These are phyloP conservation scores for Chiroxiphia lanceolata DNA, from an alignment of 2,797 vertebrate species.

Conservation along the genomic window DNA sequence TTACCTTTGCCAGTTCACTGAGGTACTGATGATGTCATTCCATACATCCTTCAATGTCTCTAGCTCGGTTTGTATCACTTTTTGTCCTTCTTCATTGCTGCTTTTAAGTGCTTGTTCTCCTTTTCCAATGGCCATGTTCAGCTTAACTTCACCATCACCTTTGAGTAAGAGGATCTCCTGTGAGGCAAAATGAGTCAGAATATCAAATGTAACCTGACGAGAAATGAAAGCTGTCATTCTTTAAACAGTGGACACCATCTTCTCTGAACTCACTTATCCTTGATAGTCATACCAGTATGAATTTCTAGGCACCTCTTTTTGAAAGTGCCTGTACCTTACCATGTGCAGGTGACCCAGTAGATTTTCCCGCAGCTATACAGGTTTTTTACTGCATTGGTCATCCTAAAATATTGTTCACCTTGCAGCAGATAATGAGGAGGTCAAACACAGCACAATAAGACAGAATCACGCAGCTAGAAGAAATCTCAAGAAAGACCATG, in stretches of 20 bases:
- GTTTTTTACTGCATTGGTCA: background rate
- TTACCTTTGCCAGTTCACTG: constrained; percentile 90
- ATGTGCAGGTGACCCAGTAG: background rate
- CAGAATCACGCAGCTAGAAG: background rate
- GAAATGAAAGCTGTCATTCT: background rate
- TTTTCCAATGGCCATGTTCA: constrained; percentile 97
- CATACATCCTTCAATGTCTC: constrained; percentile 87
- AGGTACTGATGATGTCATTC: constrained; percentile 85
- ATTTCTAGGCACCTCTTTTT: background rate
- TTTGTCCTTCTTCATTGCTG: constrained; percentile 86
- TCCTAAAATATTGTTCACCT: background rate
- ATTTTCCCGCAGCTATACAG: background rate
- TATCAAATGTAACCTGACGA: background rate
- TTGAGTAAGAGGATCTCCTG: constrained; percentile 96
- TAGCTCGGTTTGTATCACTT: constrained; percentile 85
- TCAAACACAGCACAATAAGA: background rate
- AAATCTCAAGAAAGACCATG: background rate
- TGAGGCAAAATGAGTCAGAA: background rate
- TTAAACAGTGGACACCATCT: background rate
- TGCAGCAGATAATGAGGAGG: background rate
- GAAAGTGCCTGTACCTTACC: background rate
- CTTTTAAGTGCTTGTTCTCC: constrained; percentile 90
- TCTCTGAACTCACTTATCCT: background rate
- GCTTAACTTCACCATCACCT: constrained; percentile 94
- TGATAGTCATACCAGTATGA: background rate